These are phyloP conservation scores for Indicator maculatus DNA, from an alignment of 2,113 vertebrate species.

Conservation along the genomic window DNA sequence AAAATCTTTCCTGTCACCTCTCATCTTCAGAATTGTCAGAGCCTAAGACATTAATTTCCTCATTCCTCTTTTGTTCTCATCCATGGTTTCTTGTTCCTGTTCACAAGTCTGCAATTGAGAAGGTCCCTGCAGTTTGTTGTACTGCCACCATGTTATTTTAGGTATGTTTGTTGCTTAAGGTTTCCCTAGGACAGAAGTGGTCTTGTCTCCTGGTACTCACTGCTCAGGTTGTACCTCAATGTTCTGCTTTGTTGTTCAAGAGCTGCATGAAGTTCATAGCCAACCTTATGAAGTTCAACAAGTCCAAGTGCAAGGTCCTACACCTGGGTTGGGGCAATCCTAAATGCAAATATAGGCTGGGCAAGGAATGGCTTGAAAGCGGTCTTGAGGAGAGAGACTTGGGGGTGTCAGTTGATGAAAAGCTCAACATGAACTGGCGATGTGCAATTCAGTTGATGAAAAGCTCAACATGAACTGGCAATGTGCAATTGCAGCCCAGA, in stretches of 20 bases:
- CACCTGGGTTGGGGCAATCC: too few species aligned
- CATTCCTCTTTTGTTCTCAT: constrained; percentile 13
- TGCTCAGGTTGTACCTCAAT: neutral
- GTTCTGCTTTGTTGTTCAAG: neutral
- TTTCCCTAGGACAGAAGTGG: neutral
- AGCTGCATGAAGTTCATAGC: neutral
- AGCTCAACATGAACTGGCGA: too few species aligned
- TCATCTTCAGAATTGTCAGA: constrained; percentile 59
- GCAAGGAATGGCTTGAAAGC: too few species aligned
- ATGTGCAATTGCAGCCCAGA: too few species aligned
- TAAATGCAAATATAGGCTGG: too few species aligned
- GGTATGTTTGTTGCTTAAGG: neutral
- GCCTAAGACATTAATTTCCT: neutral
- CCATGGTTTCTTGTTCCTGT: neutral
- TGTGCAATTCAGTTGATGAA: too few species aligned
- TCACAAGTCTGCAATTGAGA: neutral
- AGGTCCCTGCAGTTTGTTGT: neutral
- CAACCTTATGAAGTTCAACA: too few species aligned
- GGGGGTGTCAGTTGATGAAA: too few species aligned
- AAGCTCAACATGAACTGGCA: too few species aligned
- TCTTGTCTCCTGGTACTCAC: neutral
- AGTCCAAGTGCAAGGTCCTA: too few species aligned
- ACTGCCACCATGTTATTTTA: neutral
- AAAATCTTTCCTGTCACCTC: constrained; percentile 61
- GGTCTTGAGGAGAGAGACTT: too few species aligned